These are phyloP conservation scores for Chloromyia formosa DNA, from an alignment of 2,888 invertebrate species.

Conservation along the genomic window DNA sequence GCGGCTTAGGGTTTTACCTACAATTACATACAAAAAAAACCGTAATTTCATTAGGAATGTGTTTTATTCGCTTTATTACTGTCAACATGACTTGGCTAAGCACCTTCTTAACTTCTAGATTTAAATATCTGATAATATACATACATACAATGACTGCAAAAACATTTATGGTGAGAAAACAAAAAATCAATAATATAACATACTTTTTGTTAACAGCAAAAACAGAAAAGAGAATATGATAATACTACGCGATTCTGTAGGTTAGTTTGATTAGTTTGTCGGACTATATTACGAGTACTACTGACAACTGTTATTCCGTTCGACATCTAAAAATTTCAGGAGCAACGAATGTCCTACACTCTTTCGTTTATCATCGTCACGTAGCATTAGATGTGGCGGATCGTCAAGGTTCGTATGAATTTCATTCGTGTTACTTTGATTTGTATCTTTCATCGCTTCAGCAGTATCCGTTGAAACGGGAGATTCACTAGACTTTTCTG, in stretches of 20 bases:
- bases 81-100: conserved; percentile 33
- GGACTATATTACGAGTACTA: not conserved
- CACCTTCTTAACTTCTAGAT: conserved; percentile 27
- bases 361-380: conserved; percentile 12
- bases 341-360: conserved; percentile 39
- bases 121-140: conserved; percentile 6
- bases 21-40: no score
- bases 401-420: not conserved
- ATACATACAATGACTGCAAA: conserved; percentile 30
- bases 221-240: not conserved
- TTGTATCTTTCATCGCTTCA: not conserved
- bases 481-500: not conserved
- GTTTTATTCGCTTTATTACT: conserved; percentile 32
- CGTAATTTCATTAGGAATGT: conserved; percentile 31
- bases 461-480: not conserved
- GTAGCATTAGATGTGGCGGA: not conserved
- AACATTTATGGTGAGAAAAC: not conserved
- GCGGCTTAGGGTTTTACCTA: no score
- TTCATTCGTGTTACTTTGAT: not conserved
- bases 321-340: conserved; percentile 34
- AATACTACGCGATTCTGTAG: conserved; percentile 26
- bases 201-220: not conserved
- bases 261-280: conserved; percentile 3
- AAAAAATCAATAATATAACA: conserved; percentile 12
- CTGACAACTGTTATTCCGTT: conserved; percentile 32